Evolutionary conservation across 2,888 invertebrate species (phyloP).

Genomic region (Gandaritis pyraliata): DNA sequence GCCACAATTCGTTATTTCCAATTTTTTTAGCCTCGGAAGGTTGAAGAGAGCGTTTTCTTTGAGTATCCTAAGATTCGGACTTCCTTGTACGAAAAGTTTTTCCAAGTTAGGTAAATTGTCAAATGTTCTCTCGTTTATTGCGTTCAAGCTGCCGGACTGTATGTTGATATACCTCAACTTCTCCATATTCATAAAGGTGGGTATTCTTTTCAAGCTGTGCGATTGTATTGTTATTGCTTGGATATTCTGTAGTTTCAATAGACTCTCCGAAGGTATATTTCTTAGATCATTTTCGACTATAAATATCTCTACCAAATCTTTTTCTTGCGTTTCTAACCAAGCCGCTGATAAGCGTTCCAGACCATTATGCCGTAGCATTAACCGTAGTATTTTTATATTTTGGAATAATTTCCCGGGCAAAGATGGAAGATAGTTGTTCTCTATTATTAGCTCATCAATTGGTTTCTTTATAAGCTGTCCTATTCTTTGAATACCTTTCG

Average conservation of each 20-base stretch:
- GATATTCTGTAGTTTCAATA: constrained; percentile 89
- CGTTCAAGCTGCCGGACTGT: constrained; percentile 87
- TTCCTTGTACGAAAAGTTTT: constrained; percentile 89
- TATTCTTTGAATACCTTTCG: constrained; percentile 89
- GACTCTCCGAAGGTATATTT: constrained; percentile 90
- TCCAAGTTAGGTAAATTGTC: constrained; percentile 89
- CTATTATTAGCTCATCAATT: constrained; percentile 93
- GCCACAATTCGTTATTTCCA: constrained; percentile 91
- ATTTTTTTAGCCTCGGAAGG: constrained; percentile 86
- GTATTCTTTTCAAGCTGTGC: constrained; percentile 89
- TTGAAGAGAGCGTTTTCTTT: constrained; percentile 90
- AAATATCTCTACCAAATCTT: constrained; percentile 91
- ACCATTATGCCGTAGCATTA: constrained; percentile 93
- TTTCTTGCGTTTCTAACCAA: constrained; percentile 92
- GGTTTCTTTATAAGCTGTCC: constrained; percentile 87
- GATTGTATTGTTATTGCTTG: constrained; percentile 94
- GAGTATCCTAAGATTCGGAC: constrained; percentile 86
- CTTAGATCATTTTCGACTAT: constrained; percentile 93
- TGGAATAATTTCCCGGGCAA: constrained; percentile 93
- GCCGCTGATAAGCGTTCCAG: constrained; percentile 91
- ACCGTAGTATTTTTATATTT: constrained; percentile 88
- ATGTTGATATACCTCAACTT: constrained; percentile 90
- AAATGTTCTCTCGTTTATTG: constrained; percentile 88
- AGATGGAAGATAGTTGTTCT: constrained; percentile 93
- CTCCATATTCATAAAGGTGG: constrained; percentile 88